Evolutionary conservation across 2,797 vertebrate genomes (phyloP).

Genomic region (Melanotaenia boesemani): DNA sequence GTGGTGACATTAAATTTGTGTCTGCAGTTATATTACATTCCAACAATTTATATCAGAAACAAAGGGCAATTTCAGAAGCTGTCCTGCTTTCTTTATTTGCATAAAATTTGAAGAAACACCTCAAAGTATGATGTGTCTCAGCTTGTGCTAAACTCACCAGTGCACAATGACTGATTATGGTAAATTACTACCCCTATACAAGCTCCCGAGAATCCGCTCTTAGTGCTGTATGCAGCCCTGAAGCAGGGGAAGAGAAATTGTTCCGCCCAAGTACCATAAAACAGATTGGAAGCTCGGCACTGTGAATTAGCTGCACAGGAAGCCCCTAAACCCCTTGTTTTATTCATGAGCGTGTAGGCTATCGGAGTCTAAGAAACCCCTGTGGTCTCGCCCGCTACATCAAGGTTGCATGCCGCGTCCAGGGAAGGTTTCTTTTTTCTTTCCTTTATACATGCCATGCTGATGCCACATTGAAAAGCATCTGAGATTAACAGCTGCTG

Average conservation of each 20-base stretch:
- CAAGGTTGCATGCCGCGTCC: conserved; percentile 81
- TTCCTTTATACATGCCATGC: conserved; percentile 50
- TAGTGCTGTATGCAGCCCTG: conserved; percentile 75
- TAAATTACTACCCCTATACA: conserved; percentile 79
- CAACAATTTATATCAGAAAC: conserved; percentile 44
- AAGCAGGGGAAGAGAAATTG: conserved; percentile 80
- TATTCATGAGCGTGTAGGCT: conserved; percentile 89
- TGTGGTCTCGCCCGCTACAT: conserved; percentile 83
- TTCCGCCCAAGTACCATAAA: conserved; percentile 85
- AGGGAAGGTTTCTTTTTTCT: conserved; percentile 70
- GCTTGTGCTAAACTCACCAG: conserved; percentile 72
- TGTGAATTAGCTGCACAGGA: conserved; percentile 86
- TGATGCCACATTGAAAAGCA: conserved; percentile 74
- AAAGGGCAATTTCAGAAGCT: conserved; percentile 58
- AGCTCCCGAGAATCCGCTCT: conserved; percentile 76
- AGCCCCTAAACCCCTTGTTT: conserved; percentile 88
- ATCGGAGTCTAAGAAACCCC: conserved; percentile 85
- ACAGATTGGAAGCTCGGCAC: conserved; percentile 83
- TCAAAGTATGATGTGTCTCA: conserved; percentile 67
- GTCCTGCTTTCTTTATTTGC: conserved; percentile 74
- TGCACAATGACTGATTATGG: conserved; percentile 79
- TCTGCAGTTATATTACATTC: conserved; percentile 28
- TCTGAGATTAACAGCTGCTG: conserved; percentile 75
- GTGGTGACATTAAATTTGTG: conserved; percentile 37
- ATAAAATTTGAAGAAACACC: conserved; percentile 75